Evolutionary conservation across 2,888 invertebrate species (phyloP).

Genomic region (Calameuta filiformis): DNA sequence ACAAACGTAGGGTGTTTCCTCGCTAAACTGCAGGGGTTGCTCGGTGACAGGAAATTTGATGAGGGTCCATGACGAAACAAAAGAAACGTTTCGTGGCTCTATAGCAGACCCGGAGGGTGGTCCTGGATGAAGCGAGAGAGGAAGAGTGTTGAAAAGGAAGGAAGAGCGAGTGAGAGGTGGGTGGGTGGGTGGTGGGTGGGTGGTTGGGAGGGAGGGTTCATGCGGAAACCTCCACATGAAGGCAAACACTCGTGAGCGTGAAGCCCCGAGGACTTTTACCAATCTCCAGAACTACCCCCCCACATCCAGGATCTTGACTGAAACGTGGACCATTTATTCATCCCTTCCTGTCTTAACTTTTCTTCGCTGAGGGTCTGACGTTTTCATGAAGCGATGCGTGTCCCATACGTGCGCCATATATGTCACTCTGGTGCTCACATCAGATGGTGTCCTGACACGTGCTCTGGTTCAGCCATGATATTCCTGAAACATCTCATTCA

Average conservation of each 20-base stretch:
- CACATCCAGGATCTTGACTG: neutral
- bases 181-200: neutral
- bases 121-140: neutral
- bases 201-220: neutral
- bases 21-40: constrained; percentile 27
- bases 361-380: neutral
- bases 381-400: neutral
- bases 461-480: neutral
- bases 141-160: neutral
- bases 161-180: neutral
- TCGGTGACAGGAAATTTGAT: constrained; percentile 46
- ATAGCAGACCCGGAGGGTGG: neutral
- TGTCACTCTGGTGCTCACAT: neutral
- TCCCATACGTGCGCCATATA: neutral
- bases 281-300: neutral
- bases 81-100: constrained; percentile 24
- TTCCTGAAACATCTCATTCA: neutral
- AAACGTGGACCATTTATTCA: neutral
- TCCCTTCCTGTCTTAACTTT: neutral
- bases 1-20: constrained; percentile 25
- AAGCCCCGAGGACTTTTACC: neutral
- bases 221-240: neutral
- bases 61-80: constrained; percentile 35
- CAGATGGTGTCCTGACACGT: neutral
- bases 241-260: neutral